phyloP scores from a whole-genome alignment of 92 coral and sea anemone species.

The Isaurus tuberculatus region DNA sequence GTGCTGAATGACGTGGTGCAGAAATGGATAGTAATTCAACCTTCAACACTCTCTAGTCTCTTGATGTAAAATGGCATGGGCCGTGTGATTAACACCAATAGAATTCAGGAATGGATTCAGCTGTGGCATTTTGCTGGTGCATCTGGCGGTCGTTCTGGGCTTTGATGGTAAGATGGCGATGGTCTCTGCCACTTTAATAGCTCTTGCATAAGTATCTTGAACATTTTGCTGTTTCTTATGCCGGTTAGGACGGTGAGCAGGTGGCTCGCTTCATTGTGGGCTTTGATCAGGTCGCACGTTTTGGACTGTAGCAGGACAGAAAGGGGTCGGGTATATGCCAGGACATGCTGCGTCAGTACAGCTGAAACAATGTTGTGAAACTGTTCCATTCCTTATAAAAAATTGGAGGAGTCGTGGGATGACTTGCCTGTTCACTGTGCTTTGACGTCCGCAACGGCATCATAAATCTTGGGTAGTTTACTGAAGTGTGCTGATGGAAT shows the following conservation, averaged over 20 bases:
- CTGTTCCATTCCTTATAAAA: too few species aligned
- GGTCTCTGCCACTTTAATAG: slow-evolving; percentile 12
- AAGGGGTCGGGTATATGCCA: slow-evolving; percentile 60
- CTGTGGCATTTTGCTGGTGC: background rate
- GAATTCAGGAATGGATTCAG: background rate
- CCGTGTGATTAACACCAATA: background rate
- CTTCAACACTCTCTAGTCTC: background rate
- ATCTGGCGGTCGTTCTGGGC: background rate
- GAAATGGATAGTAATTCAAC: slow-evolving; percentile 18
- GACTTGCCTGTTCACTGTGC: too few species aligned
- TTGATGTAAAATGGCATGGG: background rate
- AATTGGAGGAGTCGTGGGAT: too few species aligned
- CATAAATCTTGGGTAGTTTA: too few species aligned
- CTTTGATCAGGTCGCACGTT: slow-evolving; percentile 52
- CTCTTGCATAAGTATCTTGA: slow-evolving; percentile 4
- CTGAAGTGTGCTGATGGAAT: too few species aligned
- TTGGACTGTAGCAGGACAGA: slow-evolving; percentile 52
- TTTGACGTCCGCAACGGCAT: too few species aligned
- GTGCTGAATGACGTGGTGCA: slow-evolving; percentile 55
- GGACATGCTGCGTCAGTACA: too few species aligned
- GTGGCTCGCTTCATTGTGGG: slow-evolving; percentile 48
- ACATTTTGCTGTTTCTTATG: background rate
- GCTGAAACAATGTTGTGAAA: too few species aligned
- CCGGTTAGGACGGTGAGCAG: slow-evolving; percentile 23
- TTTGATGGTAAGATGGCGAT: background rate